A percentile compares a stretch with the other conserved stretches of the same genome.
Evolutionary conservation across 2,888 invertebrate species (phyloP).

Genomic region (Phasia obesa): DNA sequence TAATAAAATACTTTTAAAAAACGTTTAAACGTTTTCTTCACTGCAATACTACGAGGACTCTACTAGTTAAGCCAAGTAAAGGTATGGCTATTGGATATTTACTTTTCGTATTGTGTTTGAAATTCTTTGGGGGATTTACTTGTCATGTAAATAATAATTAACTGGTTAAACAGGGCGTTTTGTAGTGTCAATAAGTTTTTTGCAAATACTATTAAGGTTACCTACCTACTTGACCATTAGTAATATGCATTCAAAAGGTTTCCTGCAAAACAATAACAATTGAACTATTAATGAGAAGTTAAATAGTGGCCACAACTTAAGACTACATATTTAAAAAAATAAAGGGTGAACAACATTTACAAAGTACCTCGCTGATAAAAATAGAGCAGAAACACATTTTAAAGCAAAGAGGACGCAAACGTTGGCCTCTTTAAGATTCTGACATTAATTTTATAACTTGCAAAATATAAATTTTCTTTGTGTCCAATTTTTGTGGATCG

Average conservation of each 20-base stretch:
- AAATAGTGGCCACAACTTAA: neutral
- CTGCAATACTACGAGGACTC: neutral
- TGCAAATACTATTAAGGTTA: constrained; percentile 32
- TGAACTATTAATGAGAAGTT: constrained; percentile 1
- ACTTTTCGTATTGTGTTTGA: neutral
- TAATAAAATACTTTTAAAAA: constrained; percentile 16
- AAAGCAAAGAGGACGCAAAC: too few species aligned
- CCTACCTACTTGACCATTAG: constrained; percentile 22
- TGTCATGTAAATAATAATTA: constrained; percentile 4
- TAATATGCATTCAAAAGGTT: constrained; percentile 39
- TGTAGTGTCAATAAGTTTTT: too few species aligned
- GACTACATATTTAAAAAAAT: neutral
- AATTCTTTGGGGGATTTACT: constrained; percentile 8
- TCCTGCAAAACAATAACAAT: constrained; percentile 4
- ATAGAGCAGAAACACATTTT: too few species aligned
- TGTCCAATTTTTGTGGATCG: too few species aligned
- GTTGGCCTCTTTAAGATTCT: too few species aligned
- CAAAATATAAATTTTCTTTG: too few species aligned
- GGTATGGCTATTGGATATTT: too few species aligned
- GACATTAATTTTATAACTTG: too few species aligned
- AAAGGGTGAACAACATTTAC: too few species aligned
- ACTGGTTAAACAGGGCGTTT: constrained; percentile 7
- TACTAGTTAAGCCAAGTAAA: neutral
- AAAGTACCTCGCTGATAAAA: too few species aligned
- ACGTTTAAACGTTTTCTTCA: constrained; percentile 6